Percentiles rank a stretch among this genome's conserved stretches.
Evolutionary conservation across 2,113 vertebrate genomes (phyloP).

Genomic region (Uria lomvia): DNA sequence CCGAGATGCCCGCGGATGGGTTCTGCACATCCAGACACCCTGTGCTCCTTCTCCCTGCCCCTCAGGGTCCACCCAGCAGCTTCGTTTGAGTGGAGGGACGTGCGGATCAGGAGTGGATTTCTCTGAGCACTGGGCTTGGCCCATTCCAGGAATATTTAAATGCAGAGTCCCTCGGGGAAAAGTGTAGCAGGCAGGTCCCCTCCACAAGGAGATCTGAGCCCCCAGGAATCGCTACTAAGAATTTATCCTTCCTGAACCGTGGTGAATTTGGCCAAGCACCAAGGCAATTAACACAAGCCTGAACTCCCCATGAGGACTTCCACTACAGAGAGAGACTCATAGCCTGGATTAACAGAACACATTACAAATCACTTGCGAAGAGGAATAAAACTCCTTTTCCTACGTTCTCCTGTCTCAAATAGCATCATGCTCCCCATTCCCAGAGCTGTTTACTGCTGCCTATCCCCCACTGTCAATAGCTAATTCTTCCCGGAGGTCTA

Average conservation of each 20-base stretch:
- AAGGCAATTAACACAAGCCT: slow-evolving; percentile 5
- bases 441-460: not conserved
- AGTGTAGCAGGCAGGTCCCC: not conserved
- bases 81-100: not conserved
- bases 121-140: not conserved
- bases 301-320: not conserved
- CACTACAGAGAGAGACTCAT: not conserved
- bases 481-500: not conserved
- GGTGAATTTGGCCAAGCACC: not conserved
- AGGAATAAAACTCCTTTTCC: not conserved
- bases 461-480: not conserved
- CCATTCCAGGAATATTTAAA: not conserved
- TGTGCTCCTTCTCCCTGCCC: not conserved
- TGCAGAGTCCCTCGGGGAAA: not conserved
- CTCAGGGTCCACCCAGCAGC: fast-evolving
- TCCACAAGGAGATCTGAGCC: not conserved
- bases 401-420: not conserved
- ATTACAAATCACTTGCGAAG: not conserved
- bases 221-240: not conserved
- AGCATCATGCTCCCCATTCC: not conserved
- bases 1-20: not conserved
- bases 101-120: not conserved
- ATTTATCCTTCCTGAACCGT: not conserved
- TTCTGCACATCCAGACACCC: not conserved
- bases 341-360: not conserved